phyloP scores from a whole-genome alignment of 1,140 invertebrate species.

The Rhagoletis pomonella region DNA sequence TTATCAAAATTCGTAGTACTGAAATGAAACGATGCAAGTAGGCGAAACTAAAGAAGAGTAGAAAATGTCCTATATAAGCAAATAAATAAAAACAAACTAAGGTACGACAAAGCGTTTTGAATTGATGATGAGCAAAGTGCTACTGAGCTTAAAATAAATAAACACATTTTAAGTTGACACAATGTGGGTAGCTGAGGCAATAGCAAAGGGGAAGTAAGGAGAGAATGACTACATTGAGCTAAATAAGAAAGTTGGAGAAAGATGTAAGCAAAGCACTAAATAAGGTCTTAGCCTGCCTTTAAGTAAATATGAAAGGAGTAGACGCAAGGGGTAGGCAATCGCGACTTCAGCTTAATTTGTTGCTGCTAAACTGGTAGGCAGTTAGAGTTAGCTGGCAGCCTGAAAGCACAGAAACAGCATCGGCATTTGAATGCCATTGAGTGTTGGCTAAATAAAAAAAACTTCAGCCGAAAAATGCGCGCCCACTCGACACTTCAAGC shows the following conservation, averaged over 20 bases:
- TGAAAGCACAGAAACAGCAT: neutral
- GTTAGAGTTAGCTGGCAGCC: neutral
- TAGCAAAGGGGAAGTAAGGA: neutral
- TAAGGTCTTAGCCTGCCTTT: no score
- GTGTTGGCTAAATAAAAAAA: neutral
- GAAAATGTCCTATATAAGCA: neutral
- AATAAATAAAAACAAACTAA: neutral
- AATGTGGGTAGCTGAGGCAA: neutral
- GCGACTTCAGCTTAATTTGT: no score
- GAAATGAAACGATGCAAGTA: neutral
- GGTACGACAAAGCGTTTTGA: neutral
- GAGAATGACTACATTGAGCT: neutral
- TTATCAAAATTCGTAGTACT: neutral
- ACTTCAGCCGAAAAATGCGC: neutral
- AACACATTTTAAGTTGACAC: neutral
- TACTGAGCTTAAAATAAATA: neutral
- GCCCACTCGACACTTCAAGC: neutral
- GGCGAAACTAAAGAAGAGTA: neutral
- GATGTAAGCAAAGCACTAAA: no score
- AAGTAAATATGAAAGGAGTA: no score
- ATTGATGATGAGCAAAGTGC: neutral
- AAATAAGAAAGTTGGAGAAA: no score
- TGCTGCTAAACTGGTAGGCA: neutral
- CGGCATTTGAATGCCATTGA: neutral
- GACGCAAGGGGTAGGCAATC: no score